Base-by-base conservation (phyloP, 2,797 vertebrate genomes). In the Poeciliopsis paucimaculata region DNA sequence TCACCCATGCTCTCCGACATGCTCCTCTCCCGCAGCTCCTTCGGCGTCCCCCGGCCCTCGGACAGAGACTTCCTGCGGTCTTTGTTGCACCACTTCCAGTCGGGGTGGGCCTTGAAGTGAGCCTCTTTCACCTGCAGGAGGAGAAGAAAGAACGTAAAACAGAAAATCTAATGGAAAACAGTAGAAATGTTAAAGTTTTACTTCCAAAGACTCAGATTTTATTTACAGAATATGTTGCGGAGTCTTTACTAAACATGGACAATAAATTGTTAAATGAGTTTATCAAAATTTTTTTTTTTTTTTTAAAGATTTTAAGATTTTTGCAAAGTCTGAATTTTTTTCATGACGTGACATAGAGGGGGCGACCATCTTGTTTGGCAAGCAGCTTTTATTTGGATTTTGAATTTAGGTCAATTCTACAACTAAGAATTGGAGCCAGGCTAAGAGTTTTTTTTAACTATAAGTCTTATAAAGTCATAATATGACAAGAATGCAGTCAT, bases 11-110 rank as follows among this genome's bases (percentile, higher is more conserved):
- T 97, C 93, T 98, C 97, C 0, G 97, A 98, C 95, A 97, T 96
- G 95, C 97, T 98, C 79, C 97, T 95, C 88, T 97, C 97, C 18
- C 96, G 92, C 0, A 93, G 87, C 72, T 98, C 97, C 86, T 98
- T 98, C 62, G 94, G 95, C 1, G 92, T 92, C 20, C 96, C 96
- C 8, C 97, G 96, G 76, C 96, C 95, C 49, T 98, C 97, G 0
- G 97, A 98, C 83, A 96, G 94, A 1, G 97, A 97, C 90, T 98
- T 98, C 88, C 97, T 97, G 45, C 97, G 94, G 92, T 98, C 97
- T 77, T 98, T 98, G 92, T 98, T 98, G 87, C 97, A 98, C 97
- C 97, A 98, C 89, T 98, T 98, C 97, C 97, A 98, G 90, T 98
- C 97, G 2, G 97, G 97, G 83, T 98, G 96, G 41, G 97, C 97